These are phyloP conservation scores for Lepus timidus DNA, from an alignment of 2,113 vertebrate genomes.

Conservation along the genomic window DNA sequence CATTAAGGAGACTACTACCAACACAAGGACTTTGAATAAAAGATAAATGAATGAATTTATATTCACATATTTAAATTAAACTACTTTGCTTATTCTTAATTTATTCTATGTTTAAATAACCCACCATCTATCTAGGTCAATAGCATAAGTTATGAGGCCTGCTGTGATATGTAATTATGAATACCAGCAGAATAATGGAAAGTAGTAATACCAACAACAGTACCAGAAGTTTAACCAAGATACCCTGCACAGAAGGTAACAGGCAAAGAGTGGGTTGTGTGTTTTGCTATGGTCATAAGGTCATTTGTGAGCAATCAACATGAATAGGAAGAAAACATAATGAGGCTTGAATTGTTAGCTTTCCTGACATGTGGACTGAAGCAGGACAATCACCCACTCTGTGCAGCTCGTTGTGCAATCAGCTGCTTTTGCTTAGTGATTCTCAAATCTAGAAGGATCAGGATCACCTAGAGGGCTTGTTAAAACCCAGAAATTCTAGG, in stretches of 20 bases:
- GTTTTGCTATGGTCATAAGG: not conserved
- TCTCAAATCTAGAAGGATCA: not conserved
- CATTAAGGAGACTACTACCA: not conserved
- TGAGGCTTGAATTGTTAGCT: not conserved
- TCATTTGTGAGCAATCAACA: not conserved
- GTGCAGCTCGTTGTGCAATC: not conserved
- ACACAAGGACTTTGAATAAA: not conserved
- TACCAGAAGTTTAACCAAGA: not conserved
- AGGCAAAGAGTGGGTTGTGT: not conserved
- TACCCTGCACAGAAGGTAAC: not conserved
- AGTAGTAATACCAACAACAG: not conserved
- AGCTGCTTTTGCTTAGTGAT: not conserved
- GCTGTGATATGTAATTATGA: not conserved
- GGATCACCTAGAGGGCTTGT: not conserved
- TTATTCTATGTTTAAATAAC: conserved; percentile 34
- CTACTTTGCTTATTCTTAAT: not conserved
- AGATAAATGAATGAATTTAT: not conserved
- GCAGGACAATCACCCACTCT: too few species aligned
- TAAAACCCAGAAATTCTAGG: not conserved
- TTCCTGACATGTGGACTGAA: not conserved
- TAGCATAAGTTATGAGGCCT: not conserved
- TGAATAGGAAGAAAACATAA: not conserved
- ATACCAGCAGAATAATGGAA: conserved; percentile 7
- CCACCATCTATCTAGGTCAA: not conserved
- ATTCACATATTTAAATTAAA: conserved; percentile 40